Conservation (phyloP, 2,888 invertebrate species). For the Sycophila texana region DNA sequence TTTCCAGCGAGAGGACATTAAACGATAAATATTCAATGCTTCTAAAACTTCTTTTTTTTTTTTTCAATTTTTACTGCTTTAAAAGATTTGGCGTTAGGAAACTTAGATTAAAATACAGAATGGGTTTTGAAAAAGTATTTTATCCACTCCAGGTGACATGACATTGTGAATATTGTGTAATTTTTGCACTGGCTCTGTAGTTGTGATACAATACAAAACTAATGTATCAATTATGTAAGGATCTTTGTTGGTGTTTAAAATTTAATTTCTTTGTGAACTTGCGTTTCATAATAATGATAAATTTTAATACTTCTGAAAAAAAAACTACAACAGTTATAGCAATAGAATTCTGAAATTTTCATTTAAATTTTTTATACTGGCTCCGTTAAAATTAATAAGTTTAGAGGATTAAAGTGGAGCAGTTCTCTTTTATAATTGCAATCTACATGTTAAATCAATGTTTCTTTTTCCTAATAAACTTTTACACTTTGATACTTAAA, state of each 20-base stretch:
- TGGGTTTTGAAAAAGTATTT: too few species aligned
- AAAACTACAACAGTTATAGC: background rate
- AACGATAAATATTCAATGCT: too few species aligned
- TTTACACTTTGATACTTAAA: too few species aligned
- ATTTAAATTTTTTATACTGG: background rate
- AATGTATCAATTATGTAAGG: constrained; percentile 16
- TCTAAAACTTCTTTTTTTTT: background rate
- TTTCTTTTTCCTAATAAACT: background rate
- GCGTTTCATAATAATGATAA: constrained; percentile 18
- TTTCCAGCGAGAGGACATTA: too few species aligned
- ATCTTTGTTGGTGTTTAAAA: constrained; percentile 7
- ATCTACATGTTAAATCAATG: background rate
- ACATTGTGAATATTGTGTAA: too few species aligned
- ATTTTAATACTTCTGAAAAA: background rate
- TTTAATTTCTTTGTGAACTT: background rate
- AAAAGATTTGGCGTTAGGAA: too few species aligned
- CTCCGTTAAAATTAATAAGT: too few species aligned
- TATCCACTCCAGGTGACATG: too few species aligned
- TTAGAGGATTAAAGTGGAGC: background rate
- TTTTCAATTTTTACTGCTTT: background rate
- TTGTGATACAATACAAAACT: too few species aligned
- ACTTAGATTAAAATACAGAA: too few species aligned
- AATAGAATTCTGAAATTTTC: background rate
- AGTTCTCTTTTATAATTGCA: background rate
- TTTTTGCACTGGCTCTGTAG: too few species aligned